These are phyloP conservation scores for Remorina albescens DNA, from an alignment of 2,797 vertebrate genomes.

Conservation along the genomic window DNA sequence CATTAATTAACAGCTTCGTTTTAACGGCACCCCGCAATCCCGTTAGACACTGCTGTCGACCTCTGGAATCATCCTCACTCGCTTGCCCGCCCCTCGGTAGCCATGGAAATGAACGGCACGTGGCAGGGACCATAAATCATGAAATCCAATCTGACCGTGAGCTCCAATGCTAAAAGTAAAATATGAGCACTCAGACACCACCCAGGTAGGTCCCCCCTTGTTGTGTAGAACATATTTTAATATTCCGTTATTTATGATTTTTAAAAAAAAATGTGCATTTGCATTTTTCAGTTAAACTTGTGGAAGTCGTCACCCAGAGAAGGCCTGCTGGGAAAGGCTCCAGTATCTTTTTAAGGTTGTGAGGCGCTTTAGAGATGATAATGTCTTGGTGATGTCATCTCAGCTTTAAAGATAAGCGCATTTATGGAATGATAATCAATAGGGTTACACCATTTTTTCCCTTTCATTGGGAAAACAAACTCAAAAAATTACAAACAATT, in stretches of 20 bases:
- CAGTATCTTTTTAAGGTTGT: background rate
- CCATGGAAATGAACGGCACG: conserved; percentile 79
- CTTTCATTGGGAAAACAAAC: background rate
- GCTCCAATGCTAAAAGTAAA: conserved; percentile 77
- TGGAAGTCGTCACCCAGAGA: background rate
- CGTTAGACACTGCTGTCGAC: conserved; percentile 76
- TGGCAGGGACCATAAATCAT: conserved; percentile 81
- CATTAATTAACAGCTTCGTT: conserved; percentile 88
- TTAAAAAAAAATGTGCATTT: conserved; percentile 27
- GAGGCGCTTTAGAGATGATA: background rate
- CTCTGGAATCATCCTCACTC: conserved; percentile 77
- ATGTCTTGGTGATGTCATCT: background rate
- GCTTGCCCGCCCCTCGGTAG: conserved; percentile 64
- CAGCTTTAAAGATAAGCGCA: background rate
- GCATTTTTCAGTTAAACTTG: conserved; percentile 11
- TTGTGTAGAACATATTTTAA: conserved; percentile 52
- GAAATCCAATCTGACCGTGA: conserved; percentile 86
- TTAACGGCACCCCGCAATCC: conserved; percentile 84
- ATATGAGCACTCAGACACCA: conserved; percentile 74
- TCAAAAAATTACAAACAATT: background rate
- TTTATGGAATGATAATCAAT: too few relatives aligned
- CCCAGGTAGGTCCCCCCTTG: conserved; percentile 75
- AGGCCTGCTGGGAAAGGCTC: conserved; percentile 4
- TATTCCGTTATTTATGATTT: conserved; percentile 56
- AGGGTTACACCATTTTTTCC: background rate